These are phyloP conservation scores for Adela reaumurella DNA, from an alignment of 2,888 invertebrate species.

Conservation along the genomic window DNA sequence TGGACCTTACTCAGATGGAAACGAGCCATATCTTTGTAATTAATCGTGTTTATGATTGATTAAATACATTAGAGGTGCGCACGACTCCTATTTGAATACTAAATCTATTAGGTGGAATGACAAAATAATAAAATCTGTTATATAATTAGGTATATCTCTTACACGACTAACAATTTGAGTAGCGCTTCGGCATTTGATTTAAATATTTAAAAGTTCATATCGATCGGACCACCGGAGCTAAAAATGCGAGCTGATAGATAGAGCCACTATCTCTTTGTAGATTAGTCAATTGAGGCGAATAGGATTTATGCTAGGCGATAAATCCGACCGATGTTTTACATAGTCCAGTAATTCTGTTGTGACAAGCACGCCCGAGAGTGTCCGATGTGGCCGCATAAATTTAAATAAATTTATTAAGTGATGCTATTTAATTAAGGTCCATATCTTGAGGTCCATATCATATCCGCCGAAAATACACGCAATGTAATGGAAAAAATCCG, in stretches of 20 bases:
- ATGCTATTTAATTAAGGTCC: no score
- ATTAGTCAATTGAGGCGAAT: neutral
- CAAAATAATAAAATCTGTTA: constrained; percentile 28
- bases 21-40: constrained; percentile 41
- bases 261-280: neutral
- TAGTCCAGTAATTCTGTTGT: neutral
- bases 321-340: neutral
- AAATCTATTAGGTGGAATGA: constrained; percentile 45
- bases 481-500: no score
- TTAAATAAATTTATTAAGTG: no score
- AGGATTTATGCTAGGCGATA: neutral
- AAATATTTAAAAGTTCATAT: neutral
- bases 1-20: neutral
- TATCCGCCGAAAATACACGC: no score
- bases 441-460: no score
- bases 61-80: constrained; percentile 49
- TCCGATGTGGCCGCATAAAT: no score
- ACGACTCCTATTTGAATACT: constrained; percentile 52
- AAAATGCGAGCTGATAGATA: neutral
- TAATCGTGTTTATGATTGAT: constrained; percentile 55
- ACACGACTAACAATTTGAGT: neutral
- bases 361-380: neutral
- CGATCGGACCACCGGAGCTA: neutral
- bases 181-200: neutral
- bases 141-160: neutral